phyloP scores from a whole-genome alignment of 2,888 invertebrate species.

The Thymelicus sylvestris region DNA sequence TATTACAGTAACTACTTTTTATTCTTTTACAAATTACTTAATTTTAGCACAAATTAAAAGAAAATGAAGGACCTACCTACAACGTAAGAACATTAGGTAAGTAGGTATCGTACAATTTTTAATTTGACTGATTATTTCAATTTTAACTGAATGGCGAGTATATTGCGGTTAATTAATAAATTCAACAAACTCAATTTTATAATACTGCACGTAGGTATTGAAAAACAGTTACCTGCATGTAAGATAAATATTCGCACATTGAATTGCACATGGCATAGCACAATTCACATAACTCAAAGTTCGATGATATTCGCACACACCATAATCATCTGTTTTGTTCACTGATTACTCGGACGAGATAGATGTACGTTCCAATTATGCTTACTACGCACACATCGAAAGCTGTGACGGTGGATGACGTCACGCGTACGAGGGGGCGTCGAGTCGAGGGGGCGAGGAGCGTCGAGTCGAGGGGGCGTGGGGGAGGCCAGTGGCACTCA shows the following conservation, averaged over 20 bases:
- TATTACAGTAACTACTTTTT: no score
- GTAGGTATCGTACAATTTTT: no score
- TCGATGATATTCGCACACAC: background rate
- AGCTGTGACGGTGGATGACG: constrained; percentile 60
- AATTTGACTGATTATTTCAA: no score
- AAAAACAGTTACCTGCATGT: no score
- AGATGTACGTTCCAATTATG: constrained; percentile 41
- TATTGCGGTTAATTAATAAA: no score
- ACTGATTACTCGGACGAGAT: constrained; percentile 19
- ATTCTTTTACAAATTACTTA: no score
- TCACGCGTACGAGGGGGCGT: constrained; percentile 51
- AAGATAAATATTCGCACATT: background rate
- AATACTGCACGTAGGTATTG: no score
- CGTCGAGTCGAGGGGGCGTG: constrained; percentile 41
- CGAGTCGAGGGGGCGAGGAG: constrained; percentile 36
- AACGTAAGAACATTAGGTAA: no score
- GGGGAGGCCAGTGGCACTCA: constrained; percentile 56
- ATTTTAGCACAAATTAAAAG: no score
- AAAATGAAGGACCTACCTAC: no score
- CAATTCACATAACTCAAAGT: background rate
- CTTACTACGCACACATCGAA: constrained; percentile 41
- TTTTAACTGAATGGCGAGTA: no score
- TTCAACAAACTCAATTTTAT: no score
- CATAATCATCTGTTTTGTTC: constrained; percentile 18
- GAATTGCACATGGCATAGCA: background rate